Conservation (phyloP, 2,888 invertebrate species). For the Napeogenes sylphis region DNA sequence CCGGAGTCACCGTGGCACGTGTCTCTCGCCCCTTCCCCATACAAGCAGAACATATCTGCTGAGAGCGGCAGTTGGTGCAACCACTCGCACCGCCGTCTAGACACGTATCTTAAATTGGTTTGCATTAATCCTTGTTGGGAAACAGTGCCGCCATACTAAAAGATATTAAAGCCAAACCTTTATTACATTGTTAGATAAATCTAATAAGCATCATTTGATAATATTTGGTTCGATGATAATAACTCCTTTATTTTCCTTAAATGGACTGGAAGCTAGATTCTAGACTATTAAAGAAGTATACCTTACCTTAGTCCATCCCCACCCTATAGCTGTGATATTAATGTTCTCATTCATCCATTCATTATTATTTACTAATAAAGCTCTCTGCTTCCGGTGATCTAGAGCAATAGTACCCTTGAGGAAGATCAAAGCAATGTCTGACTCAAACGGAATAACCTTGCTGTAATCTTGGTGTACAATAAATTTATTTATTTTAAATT, state of each 20-base stretch:
- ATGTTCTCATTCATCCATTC: constrained; percentile 50
- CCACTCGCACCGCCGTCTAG: constrained; percentile 39
- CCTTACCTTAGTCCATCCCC: constrained; percentile 55
- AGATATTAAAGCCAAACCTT: neutral
- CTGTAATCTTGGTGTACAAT: constrained; percentile 50
- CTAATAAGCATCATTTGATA: neutral
- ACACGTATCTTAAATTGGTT: constrained; percentile 43
- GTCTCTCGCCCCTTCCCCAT: constrained; percentile 52
- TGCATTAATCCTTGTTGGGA: constrained; percentile 49
- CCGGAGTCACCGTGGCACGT: constrained; percentile 65
- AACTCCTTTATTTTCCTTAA: too few species aligned
- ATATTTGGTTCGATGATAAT: too few species aligned
- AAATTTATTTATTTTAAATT: constrained; percentile 37
- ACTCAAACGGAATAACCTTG: constrained; percentile 43
- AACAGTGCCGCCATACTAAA: constrained; percentile 49
- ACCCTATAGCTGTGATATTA: constrained; percentile 51
- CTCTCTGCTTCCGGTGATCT: constrained; percentile 41
- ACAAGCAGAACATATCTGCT: constrained; percentile 62
- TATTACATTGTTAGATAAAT: neutral
- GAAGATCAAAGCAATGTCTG: constrained; percentile 57
- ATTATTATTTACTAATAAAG: constrained; percentile 40
- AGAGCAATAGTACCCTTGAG: constrained; percentile 41
- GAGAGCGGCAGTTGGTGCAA: constrained; percentile 42
- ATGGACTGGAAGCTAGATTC: too few species aligned
- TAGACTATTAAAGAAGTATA: too few species aligned